Evolutionary conservation across 1,140 invertebrate genomes (phyloP), one percentile per base, ranked within the genome.

Genomic region (Caenorhabditis elegans): DNA sequence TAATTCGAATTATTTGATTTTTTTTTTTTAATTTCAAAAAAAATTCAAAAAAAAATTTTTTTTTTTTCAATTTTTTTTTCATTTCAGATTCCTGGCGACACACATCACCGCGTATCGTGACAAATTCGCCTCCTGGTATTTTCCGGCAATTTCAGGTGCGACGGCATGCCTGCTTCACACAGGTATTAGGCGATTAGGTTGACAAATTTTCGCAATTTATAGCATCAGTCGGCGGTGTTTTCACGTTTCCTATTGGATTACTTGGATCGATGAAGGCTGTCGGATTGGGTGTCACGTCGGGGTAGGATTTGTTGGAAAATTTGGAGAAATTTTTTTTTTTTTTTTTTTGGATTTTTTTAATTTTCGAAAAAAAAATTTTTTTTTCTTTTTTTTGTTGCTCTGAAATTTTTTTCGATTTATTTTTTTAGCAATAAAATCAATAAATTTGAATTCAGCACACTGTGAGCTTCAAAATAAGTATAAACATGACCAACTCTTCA

Each of bases 61-160:
- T 55, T 11, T 15, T 31, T 53, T 34, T 43, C 22, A 17, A 10
- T 43, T 24, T 36, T 80, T 82, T n/a, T n/a, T n/a, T n/a, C n/a
- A n/a, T n/a, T n/a, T 39, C 75, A 82, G 80, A 39, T 47, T 77
- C 13, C 43, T 75, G 22, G 43, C 80, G 13, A 82, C 80, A 0
- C 70, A 77, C 26, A 22, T 76, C 5, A 75, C 80, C 1, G 80
- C 80, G n/a, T 77, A 77, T 17, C 19, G 70, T 15, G 43, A 76
- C 49, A 75, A 75, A n/a, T 82, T 82, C 36, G 19, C 70, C 3
- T 77, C 80, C 2, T 76, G 70, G 51, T 82, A 82, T 46, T 82
- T 82, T 46, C 80, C 80, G 10, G 80, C 75, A 24, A 76, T 82
- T 36, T 82, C 80, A 82, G 80, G 80, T 82, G 70, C 39, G 75